Conservation (phyloP, 2,888 invertebrate species). For the Stenotaenia linearis region DNA sequence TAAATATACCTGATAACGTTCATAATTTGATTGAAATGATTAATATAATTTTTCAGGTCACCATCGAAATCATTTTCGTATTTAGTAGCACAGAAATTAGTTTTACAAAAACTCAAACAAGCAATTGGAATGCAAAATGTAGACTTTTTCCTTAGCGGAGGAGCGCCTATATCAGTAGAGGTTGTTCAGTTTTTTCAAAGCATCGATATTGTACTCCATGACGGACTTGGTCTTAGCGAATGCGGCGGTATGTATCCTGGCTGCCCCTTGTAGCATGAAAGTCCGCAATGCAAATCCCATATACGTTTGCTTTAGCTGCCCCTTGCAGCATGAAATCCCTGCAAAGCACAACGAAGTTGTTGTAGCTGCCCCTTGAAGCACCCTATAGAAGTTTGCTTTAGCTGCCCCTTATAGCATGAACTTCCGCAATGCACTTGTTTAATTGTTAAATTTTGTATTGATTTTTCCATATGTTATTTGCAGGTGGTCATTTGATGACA, state of each 20-base stretch:
- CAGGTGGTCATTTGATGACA: no score
- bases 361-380: neutral
- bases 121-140: slow-evolving; percentile 74
- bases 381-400: neutral
- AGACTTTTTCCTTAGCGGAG: slow-evolving; percentile 64
- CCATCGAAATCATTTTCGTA: neutral
- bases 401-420: no score
- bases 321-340: no score
- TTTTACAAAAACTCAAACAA: slow-evolving; percentile 71
- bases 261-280: no score
- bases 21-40: slow-evolving; percentile 17
- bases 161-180: slow-evolving; percentile 78
- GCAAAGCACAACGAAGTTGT: no score
- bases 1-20: neutral
- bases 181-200: slow-evolving; percentile 68
- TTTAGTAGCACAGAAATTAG: slow-evolving; percentile 54
- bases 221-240: slow-evolving; percentile 45
- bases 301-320: neutral
- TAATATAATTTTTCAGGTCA: no score
- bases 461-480: neutral
- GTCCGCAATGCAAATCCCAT: neutral
- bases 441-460: no score
- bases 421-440: no score
- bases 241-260: neutral
- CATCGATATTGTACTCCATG: neutral